A percentile compares a stretch with the other conserved stretches of the same genome.
phyloP scores from a whole-genome alignment of 1,140 invertebrate species.

The Diorhabda sublineata region DNA sequence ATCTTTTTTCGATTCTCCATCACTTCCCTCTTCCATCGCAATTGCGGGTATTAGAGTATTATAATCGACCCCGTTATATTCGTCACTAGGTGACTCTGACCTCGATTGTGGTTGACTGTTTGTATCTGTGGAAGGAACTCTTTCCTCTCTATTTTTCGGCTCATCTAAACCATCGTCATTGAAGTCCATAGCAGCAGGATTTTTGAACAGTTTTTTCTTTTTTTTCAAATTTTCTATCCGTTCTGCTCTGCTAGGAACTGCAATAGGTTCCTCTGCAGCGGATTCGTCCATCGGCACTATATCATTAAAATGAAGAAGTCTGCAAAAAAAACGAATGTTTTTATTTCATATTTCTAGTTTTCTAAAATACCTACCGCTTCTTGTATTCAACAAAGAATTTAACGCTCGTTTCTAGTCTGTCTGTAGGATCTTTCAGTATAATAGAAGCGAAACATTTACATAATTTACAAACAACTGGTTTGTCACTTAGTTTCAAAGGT shows the following conservation, averaged over 20 bases:
- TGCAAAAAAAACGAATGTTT: constrained; percentile 39
- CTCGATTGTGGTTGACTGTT: constrained; percentile 36
- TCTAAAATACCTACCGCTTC: constrained; percentile 46
- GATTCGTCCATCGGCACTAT: constrained; percentile 62
- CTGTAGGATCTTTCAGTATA: constrained; percentile 56
- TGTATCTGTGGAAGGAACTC: constrained; percentile 33
- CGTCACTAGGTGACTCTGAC: constrained; percentile 38
- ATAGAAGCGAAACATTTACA: constrained; percentile 72
- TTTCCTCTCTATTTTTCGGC: constrained; percentile 25
- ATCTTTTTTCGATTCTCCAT: constrained; percentile 38
- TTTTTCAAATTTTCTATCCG: constrained; percentile 48
- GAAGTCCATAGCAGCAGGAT: constrained; percentile 6
- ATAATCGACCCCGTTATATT: constrained; percentile 40
- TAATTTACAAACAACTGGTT: constrained; percentile 70
- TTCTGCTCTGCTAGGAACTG: constrained; percentile 44
- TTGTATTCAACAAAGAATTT: constrained; percentile 64
- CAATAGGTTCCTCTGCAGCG: constrained; percentile 50
- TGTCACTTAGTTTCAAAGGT: constrained; percentile 58
- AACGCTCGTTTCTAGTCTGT: constrained; percentile 54
- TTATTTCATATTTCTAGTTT: neutral
- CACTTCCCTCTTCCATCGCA: constrained; percentile 43
- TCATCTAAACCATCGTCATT: constrained; percentile 9
- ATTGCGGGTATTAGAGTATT: constrained; percentile 45
- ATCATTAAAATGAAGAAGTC: constrained; percentile 66
- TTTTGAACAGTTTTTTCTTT: constrained; percentile 49